Evolutionary conservation across 2,113 vertebrate genomes (phyloP).

Genomic region (Shinisaurus crocodilurus): DNA sequence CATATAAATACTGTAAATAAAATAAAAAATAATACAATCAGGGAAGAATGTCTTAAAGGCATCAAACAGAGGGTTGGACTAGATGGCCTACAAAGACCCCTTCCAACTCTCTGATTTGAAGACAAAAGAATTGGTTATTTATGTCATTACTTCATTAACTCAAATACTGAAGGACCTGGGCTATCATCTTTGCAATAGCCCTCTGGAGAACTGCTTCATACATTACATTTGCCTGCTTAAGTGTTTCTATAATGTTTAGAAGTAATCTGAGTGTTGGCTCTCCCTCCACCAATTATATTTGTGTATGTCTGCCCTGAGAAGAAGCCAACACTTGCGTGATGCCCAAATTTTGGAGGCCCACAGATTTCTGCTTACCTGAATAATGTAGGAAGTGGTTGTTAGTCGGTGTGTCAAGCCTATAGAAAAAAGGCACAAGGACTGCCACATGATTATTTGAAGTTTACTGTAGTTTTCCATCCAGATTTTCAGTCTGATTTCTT

Average conservation of each 20-base stretch:
- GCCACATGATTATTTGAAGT: not conserved
- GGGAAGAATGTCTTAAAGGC: no score
- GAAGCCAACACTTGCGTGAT: not conserved
- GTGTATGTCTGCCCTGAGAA: not conserved
- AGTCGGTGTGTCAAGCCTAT: not conserved
- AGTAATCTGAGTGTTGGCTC: not conserved
- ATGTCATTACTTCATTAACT: not conserved
- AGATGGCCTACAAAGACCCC: no score
- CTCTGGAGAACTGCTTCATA: not conserved
- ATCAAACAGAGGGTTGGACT: no score
- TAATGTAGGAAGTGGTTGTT: not conserved
- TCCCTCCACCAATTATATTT: no score
- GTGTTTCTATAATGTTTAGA: not conserved
- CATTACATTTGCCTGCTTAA: not conserved
- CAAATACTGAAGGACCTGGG: not conserved
- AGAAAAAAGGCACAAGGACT: not conserved
- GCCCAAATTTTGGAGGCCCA: not conserved
- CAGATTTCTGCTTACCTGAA: not conserved
- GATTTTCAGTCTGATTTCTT: not conserved
- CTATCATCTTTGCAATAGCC: not conserved
- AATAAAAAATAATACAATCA: no score
- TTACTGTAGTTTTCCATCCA: not conserved
- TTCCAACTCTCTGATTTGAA: not conserved
- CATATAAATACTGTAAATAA: no score
- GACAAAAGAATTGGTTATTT: not conserved